Evolutionary conservation across 2,797 vertebrate genomes (phyloP), one percentile per base, ranked within the genome.

Genomic region (Pygocentrus nattereri): DNA sequence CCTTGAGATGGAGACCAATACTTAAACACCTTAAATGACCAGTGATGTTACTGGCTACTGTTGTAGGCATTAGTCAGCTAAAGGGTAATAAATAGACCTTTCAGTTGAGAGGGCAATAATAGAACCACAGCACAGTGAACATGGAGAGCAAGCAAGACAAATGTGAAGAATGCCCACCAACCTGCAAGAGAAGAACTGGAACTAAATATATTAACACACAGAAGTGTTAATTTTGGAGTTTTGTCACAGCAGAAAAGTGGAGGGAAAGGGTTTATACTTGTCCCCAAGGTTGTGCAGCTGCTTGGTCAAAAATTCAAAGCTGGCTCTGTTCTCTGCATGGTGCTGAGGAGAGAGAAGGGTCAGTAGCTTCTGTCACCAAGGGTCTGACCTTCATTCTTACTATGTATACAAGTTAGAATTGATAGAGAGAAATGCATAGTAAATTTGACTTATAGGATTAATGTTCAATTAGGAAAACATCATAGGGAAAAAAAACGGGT

Each of bases 61-160:
- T 25, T 27, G 23, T 30, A 61, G 12, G 13, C 19, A 68, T 44
- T 65, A 34, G 18, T 31, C 38, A 27, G 25, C 25, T 18, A 27
- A 15, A 61, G 15, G 25, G 59, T 68, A 68, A 19, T 41, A 23
- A 23, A 68, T 21, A 68, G 65, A 68, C 18, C 65, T 69, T 69
- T 47, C n/a, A 25, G 41, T 2, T 47, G n/a, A 69, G 21, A 69
- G 8, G 41, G 21, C 2, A 21, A 68, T 34, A 65, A 30, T 27
- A 38, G 62, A 11, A 65, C 41, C 34, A 68, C 12, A 49, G 44
- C 23, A n/a, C n/a, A 49, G n/a, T 27, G n/a, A 21, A 38, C 62
- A 38, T 64, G 62, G 18, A 65, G 6, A 10, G 13, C 13, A 70
- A 49, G 4, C 19, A 44, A 44, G 62, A 65, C 18, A 65, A 65